phyloP scores from a whole-genome alignment of 2,797 vertebrate genomes.

The Columba guinea region DNA sequence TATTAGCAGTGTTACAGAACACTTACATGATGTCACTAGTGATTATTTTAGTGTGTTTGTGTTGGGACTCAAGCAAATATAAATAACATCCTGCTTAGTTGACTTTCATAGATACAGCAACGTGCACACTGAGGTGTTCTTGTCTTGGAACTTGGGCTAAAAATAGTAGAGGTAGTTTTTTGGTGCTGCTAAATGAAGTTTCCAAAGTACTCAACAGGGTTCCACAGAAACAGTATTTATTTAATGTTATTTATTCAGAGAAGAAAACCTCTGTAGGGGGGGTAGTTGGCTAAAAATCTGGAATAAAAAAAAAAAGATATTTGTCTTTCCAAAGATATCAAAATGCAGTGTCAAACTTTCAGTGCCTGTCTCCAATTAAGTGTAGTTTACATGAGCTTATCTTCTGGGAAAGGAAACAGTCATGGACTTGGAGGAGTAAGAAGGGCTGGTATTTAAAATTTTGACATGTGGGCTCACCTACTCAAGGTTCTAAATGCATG shows the following conservation, averaged over 20 bases:
- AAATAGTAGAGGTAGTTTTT: neutral
- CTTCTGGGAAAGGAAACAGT: neutral
- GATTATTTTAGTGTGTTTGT: neutral
- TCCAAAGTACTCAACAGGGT: neutral
- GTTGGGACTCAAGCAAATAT: neutral
- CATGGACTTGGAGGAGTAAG: neutral
- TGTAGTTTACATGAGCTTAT: neutral
- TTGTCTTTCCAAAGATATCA: neutral
- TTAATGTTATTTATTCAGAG: neutral
- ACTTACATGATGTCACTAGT: neutral
- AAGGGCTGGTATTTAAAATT: neutral
- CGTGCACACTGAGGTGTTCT: neutral
- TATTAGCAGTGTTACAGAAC: neutral
- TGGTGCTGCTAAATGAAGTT: neutral
- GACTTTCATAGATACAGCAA: neutral
- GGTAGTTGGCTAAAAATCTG: neutral
- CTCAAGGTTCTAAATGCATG: neutral
- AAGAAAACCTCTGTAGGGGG: neutral
- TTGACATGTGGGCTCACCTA: neutral
- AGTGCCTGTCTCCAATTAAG: rapidly evolving
- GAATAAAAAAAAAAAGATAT: neutral
- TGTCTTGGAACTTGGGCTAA: neutral
- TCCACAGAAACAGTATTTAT: neutral
- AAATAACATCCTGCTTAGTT: neutral
- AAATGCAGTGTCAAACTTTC: neutral